phyloP scores from a whole-genome alignment of 1,140 invertebrate species.

The Helicoverpa zea region DNA sequence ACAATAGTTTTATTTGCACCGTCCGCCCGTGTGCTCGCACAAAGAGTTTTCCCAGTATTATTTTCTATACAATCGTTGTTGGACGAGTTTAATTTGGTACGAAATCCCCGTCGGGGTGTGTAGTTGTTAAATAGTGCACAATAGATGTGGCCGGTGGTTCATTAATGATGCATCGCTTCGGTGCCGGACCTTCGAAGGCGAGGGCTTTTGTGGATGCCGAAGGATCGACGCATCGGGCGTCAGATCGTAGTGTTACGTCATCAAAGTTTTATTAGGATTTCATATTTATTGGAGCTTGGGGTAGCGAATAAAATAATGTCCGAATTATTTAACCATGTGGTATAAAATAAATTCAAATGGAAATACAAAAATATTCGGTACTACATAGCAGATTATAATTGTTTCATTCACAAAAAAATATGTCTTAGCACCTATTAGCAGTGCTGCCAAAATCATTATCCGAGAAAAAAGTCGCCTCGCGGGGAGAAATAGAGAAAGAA shows the following conservation, averaged over 20 bases:
- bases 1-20: conserved; percentile 68
- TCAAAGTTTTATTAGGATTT: conserved; percentile 25
- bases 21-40: conserved; percentile 53
- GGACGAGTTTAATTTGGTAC: conserved; percentile 60
- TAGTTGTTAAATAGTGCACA: conserved; percentile 69
- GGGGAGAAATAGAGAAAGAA: conserved; percentile 68
- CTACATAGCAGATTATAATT: neutral
- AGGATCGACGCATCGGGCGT: conserved; percentile 47
- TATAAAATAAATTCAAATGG: neutral
- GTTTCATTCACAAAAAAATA: neutral
- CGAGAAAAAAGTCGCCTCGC: conserved; percentile 58
- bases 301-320: neutral
- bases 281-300: neutral
- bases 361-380: neutral
- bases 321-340: neutral
- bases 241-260: conserved; percentile 35
- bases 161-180: conserved; percentile 65
- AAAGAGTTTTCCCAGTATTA: conserved; percentile 61
- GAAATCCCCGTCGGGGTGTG: conserved; percentile 59
- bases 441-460: conserved; percentile 27
- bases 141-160: conserved; percentile 59
- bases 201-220: conserved; percentile 48
- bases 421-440: conserved; percentile 5
- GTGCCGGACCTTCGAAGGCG: conserved; percentile 57
- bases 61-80: conserved; percentile 65